Conservation (phyloP, 2,113 vertebrate species). For the Crotalus tigris region DNA sequence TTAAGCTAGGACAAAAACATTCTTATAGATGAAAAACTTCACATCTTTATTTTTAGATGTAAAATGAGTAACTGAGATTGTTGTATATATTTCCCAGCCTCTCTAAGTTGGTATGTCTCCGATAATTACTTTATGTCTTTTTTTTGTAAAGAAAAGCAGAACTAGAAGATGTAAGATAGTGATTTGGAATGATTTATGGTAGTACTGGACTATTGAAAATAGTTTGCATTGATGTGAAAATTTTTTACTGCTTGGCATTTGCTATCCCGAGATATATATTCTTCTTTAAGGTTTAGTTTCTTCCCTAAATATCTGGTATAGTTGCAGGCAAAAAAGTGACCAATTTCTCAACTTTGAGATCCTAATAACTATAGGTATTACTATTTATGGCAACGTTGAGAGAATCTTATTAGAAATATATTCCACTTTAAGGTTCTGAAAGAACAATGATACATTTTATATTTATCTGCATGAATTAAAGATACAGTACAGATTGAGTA, state of each 20-base stretch:
- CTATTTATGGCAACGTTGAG: not conserved
- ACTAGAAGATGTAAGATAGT: not conserved
- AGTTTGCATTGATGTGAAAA: not conserved
- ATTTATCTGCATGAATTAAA: not conserved
- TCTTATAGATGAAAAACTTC: not conserved
- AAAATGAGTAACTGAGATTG: not conserved
- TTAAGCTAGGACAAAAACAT: not conserved
- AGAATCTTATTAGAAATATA: not conserved
- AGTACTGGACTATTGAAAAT: not conserved
- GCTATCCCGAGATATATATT: not conserved
- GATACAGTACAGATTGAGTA: not conserved
- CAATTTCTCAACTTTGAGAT: not conserved
- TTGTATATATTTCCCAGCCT: not conserved
- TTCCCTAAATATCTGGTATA: not conserved
- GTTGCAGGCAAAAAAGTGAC: not conserved
- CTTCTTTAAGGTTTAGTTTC: not conserved
- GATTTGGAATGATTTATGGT: not conserved
- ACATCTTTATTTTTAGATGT: not conserved
- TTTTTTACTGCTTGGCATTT: not conserved
- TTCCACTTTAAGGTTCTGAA: not conserved
- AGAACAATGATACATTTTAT: not conserved
- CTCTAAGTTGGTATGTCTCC: not conserved
- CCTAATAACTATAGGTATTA: not conserved
- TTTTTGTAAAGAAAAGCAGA: not conserved
- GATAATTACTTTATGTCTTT: not conserved